phyloP scores from a whole-genome alignment of 2,888 invertebrate species.

The Tipula confusa region DNA sequence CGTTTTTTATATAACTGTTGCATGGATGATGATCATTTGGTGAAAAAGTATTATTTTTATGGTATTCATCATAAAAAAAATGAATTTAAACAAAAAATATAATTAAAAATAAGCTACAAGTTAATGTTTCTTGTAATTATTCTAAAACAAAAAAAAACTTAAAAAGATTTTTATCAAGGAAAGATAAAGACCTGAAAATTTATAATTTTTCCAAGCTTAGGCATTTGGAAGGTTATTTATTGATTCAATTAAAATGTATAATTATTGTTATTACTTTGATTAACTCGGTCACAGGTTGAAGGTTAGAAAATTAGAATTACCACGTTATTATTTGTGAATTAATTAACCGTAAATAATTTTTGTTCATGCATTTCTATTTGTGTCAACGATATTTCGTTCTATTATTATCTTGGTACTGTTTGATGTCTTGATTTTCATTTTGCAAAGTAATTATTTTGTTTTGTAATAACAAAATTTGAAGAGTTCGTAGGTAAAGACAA shows the following conservation, averaged over 20 bases:
- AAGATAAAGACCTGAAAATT: neutral
- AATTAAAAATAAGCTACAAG: neutral
- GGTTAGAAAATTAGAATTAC: neutral
- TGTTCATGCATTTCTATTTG: neutral
- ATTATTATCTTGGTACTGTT: no score
- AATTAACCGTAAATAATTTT: neutral
- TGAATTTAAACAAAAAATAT: neutral
- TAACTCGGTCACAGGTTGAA: neutral
- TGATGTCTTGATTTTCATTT: neutral
- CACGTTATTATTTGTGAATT: neutral
- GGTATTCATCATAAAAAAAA: neutral
- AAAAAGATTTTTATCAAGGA: conserved; percentile 13
- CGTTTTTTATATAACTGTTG: neutral
- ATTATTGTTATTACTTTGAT: neutral
- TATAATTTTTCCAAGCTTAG: neutral
- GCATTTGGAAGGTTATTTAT: neutral
- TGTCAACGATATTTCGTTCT: conserved; percentile 3
- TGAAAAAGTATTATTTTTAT: neutral
- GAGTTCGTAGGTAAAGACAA: no score
- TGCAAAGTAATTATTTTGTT: neutral
- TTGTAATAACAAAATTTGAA: neutral
- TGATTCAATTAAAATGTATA: conserved; percentile 3
- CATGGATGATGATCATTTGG: neutral
- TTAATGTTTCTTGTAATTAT: neutral
- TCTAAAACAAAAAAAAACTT: neutral